Percentiles rank a stretch among this genome's conserved stretches.
These are phyloP conservation scores for Lichenostomus cassidix DNA, from an alignment of 2,113 vertebrate genomes.

Conservation along the genomic window DNA sequence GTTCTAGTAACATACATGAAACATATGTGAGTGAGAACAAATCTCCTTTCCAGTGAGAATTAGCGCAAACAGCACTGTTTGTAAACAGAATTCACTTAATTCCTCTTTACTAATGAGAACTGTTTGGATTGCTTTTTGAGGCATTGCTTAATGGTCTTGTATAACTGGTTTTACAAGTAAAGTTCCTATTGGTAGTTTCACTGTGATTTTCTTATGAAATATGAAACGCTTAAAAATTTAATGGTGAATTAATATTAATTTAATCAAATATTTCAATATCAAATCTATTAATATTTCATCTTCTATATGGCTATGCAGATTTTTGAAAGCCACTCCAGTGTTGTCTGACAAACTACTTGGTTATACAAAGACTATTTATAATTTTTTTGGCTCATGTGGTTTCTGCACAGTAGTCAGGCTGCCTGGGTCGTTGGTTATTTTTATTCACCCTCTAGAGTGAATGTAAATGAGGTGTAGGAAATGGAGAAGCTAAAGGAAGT, in stretches of 20 bases:
- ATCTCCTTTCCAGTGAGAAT: neutral
- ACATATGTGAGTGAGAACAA: neutral
- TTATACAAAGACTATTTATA: neutral
- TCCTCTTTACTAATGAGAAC: neutral
- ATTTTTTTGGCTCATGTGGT: neutral
- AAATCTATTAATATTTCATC: constrained; percentile 73
- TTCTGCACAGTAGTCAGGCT: neutral
- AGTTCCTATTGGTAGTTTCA: constrained; percentile 59
- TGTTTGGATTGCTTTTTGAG: neutral
- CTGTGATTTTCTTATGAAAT: constrained; percentile 67
- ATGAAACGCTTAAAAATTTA: constrained; percentile 73
- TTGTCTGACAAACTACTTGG: constrained; percentile 46
- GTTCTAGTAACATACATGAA: neutral
- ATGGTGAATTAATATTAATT: constrained; percentile 76
- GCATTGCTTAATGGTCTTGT: constrained; percentile 40
- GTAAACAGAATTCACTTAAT: neutral
- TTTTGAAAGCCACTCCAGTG: constrained; percentile 51
- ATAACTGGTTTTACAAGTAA: constrained; percentile 40
- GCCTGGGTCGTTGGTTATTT: constrained; percentile 13
- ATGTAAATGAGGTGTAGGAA: constrained; percentile 45
- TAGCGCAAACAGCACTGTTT: neutral
- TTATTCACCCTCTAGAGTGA: constrained; percentile 45
- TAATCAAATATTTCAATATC: constrained; percentile 73
- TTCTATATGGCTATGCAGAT: constrained; percentile 44
- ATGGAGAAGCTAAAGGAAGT: constrained; percentile 16